Evolutionary conservation across 2,888 invertebrate species (phyloP), one percentile per base, ranked within the genome.

Genomic region (Epistrophe grossulariae): DNA sequence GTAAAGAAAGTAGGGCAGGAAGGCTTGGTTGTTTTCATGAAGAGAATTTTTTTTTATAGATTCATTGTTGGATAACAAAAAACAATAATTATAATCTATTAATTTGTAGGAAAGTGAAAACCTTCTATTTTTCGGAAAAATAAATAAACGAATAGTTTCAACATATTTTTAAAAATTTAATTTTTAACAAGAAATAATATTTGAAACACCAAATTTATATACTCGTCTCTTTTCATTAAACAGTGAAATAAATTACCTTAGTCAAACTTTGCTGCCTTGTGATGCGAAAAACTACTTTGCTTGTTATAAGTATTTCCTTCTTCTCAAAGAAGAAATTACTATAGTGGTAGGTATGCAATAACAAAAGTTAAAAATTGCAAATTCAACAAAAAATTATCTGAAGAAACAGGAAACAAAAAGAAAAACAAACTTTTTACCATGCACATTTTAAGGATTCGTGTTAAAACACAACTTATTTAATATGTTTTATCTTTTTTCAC

Each of bases 1-100:
- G 24, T 35, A 50, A 66, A 66, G 66, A 66, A 66, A 66, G 66
- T 50, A 66, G 66, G 66, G 19, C 66, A 31, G n/a, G 50, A 66
- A 66, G 66, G 66, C 35, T 13, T 66, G 15, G 17, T 35, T 50
- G 4, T 17, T 43, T 40, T 62, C 7, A n/a, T 64, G 1, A 45
- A 24, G 62, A 45, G 28, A 43, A 45, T 40, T 1, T 17, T 40
- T 59, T 17, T 17, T 10, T 35, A n/a, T 11, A 59, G 57, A 59
- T 59, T 17, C 24, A 24, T 59, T n/a, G 17, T 59, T 35, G 35
- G 11, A 35, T n/a, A 35, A 59, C 35, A 17, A 59, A 31, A 55
- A 52, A 8, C 7, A 52, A 11, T 57, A 55, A 31, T 57, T 31
- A 57, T 15, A 0, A 8, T 24, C 15, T 50, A 13, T 28, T 28